Conservation (phyloP, 2,113 vertebrate species). For the Mastomys coucha region DNA sequence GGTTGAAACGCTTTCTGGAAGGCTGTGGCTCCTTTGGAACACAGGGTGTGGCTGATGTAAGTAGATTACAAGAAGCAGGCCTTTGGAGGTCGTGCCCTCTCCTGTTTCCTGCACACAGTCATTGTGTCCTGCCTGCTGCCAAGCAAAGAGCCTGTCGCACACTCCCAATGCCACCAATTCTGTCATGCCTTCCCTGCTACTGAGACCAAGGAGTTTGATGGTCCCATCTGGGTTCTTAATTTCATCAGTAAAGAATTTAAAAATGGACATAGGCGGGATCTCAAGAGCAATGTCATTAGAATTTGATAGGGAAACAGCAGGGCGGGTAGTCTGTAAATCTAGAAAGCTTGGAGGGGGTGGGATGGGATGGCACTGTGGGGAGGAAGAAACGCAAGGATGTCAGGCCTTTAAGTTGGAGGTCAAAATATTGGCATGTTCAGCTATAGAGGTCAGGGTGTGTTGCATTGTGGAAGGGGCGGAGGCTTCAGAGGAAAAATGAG, state of each 20-base stretch:
- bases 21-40: background rate
- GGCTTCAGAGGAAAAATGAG: background rate
- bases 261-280: background rate
- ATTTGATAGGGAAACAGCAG: background rate
- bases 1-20: background rate
- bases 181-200: background rate
- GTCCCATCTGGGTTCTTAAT: background rate
- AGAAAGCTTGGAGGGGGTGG: background rate
- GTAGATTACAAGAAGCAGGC: too few species aligned
- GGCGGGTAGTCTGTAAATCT: background rate
- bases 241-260: background rate
- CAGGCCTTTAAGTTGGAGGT: background rate
- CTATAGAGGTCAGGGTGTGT: background rate
- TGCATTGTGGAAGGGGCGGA: background rate
- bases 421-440: background rate
- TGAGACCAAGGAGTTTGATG: background rate
- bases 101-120: background rate
- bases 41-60: background rate
- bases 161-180: background rate
- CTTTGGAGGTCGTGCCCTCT: background rate
- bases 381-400: too few species aligned
- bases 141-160: background rate
- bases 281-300: background rate
- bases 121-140: background rate
- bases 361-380: background rate